Base-by-base conservation (phyloP, 2,113 vertebrate species). In the Tachycineta bicolor region DNA sequence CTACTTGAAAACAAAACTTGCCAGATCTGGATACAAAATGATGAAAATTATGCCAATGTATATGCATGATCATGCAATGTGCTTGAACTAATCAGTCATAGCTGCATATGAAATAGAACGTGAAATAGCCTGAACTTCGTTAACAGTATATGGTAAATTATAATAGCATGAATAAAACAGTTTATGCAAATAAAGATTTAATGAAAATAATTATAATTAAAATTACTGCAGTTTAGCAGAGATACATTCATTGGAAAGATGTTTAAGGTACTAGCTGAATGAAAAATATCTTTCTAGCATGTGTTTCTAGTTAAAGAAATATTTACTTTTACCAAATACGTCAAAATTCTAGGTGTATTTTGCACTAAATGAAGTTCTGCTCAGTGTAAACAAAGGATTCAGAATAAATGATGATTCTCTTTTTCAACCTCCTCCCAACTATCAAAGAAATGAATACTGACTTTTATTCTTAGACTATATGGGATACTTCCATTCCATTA, bases 61-160 rank as follows among this genome's bases (percentile, higher is more conserved):
- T 89, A 95, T 96, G 89, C 76, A 92, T 88, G 89, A 94, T 94
- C 87, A 90, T 94, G 88, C 50, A 95, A 69, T 60, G 46, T 92
- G n/a, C 55, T 92, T 87, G 76, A 92, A 90, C 62, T 95, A 94
- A 96, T 96, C 76, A 93, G 65, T 82, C 55, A 93, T 53, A 95
- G 21, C 18, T 71, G 80, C 90, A 82, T 93, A 94, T 67, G 69
- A 92, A 95, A 91, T 53, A 21, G 50, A 75, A 94, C 68, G 84
- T 69, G 52, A 95, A 95, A 79, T 91, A 94, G 18, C 14, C 47
- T 92, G 43, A 39, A 55, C 55, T 96, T 95, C 95, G 91, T 94
- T 92, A 96, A 70, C 49, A 79, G 79, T 91, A 77, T 84, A 83
- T 20, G 10, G 16, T 67, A 90, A 96, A 84, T 82, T 69, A 77